phyloP scores from a whole-genome alignment of 2,797 vertebrate species.

The Podarcis lilfordi region DNA sequence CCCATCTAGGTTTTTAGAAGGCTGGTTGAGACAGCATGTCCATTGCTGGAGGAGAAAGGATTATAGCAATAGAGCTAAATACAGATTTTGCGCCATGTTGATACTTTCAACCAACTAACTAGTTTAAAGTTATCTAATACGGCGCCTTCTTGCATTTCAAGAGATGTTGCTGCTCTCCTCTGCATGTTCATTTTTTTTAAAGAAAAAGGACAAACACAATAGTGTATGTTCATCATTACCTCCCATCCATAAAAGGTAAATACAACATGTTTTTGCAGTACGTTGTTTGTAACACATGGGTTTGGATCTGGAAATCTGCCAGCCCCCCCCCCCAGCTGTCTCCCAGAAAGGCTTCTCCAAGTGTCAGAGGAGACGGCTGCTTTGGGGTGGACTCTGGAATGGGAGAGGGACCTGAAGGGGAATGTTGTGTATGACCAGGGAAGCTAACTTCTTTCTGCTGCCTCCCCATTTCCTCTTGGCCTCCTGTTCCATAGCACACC shows the following conservation, averaged over 20 bases:
- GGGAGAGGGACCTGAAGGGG: no score
- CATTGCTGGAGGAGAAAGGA: slow-evolving; percentile 31
- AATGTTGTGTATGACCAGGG: no score
- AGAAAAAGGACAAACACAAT: not conserved
- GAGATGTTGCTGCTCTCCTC: not conserved
- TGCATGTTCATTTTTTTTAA: not conserved
- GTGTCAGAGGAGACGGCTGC: no score
- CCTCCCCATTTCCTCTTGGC: no score
- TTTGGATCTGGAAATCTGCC: no score
- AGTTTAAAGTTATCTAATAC: slow-evolving; percentile 35
- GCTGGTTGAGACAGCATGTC: slow-evolving; percentile 4
- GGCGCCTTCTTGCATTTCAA: slow-evolving; percentile 29
- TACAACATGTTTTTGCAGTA: no score
- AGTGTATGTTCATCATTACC: slow-evolving; percentile 20
- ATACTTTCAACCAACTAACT: not conserved
- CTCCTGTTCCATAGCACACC: no score
- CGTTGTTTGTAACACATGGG: no score
- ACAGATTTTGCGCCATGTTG: slow-evolving; percentile 1
- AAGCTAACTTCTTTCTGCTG: no score
- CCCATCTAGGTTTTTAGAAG: slow-evolving; percentile 6
- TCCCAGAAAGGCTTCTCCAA: no score
- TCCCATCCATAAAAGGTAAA: slow-evolving; percentile 14
- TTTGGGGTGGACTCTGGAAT: no score
- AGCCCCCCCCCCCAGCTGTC: no score
- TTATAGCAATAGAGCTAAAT: not conserved